Evolutionary conservation across 2,888 invertebrate species (phyloP).

Genomic region (Strigamia crassipes): DNA sequence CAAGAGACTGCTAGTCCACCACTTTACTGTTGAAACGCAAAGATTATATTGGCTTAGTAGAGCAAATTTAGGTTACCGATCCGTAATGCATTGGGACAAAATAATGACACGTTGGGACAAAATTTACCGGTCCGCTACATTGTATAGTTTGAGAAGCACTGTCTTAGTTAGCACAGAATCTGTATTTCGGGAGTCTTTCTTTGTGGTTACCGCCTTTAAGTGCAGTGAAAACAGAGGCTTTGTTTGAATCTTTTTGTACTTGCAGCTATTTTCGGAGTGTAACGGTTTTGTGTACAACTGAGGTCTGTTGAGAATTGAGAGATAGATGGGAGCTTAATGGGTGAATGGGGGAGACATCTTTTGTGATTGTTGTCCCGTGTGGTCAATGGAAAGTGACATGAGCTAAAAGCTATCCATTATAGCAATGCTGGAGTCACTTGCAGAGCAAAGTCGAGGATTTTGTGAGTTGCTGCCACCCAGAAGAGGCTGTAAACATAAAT

Average conservation of each 20-base stretch:
- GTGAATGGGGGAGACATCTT: background rate
- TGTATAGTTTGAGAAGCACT: no score
- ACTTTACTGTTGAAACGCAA: no score
- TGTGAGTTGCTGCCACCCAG: background rate
- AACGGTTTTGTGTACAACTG: background rate
- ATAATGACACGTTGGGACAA: no score
- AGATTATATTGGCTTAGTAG: no score
- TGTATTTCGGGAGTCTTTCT: background rate
- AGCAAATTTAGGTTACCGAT: no score
- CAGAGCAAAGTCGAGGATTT: background rate
- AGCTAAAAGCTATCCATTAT: background rate
- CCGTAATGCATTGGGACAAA: no score
- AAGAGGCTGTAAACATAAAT: background rate
- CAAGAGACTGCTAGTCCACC: no score
- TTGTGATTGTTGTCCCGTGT: background rate
- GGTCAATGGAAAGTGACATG: background rate
- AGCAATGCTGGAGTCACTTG: background rate
- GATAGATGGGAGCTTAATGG: background rate
- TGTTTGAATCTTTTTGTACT: background rate
- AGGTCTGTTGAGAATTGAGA: background rate
- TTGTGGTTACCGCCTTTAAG: background rate
- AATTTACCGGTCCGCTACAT: no score
- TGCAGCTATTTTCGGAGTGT: background rate
- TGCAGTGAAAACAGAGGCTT: background rate
- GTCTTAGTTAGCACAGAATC: background rate